These are phyloP conservation scores for Thyatira batis DNA, from an alignment of 2,888 invertebrate genomes.

Conservation along the genomic window DNA sequence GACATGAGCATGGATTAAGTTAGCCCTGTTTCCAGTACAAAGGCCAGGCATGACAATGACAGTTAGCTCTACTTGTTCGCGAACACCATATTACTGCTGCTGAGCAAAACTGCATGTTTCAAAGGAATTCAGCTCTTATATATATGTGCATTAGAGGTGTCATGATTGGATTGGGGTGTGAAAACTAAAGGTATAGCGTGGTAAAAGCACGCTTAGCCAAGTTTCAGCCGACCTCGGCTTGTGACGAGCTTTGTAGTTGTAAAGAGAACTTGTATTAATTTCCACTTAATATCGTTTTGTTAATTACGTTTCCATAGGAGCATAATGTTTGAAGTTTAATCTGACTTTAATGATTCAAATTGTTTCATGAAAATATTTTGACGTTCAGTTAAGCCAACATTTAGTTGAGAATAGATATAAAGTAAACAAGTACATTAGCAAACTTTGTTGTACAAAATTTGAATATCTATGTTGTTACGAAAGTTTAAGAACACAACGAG, in stretches of 20 bases:
- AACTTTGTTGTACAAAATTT: background rate
- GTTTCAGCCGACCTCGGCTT: constrained; percentile 54
- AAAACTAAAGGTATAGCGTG: constrained; percentile 18
- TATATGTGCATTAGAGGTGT: constrained; percentile 3
- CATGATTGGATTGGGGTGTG: background rate
- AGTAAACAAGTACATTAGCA: background rate
- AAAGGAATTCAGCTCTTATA: constrained; percentile 21
- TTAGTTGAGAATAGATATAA: background rate
- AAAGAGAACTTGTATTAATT: constrained; percentile 53
- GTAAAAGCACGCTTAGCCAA: constrained; percentile 49
- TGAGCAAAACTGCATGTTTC: constrained; percentile 12
- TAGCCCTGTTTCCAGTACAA: constrained; percentile 54
- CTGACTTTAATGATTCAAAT: constrained; percentile 26
- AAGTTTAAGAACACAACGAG: background rate
- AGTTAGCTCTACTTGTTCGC: constrained; percentile 60
- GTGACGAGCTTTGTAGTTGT: constrained; percentile 52
- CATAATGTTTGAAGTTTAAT: constrained; percentile 37
- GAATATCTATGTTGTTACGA: background rate
- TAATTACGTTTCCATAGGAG: constrained; percentile 38
- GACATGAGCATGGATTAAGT: constrained; percentile 57
- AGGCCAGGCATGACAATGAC: constrained; percentile 62
- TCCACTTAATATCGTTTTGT: constrained; percentile 47
- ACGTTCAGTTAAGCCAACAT: constrained; percentile 8
- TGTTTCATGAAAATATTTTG: constrained; percentile 17
- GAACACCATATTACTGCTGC: constrained; percentile 31